Conservation (phyloP, 2,113 vertebrate species). For the Hoplias malabaricus region DNA sequence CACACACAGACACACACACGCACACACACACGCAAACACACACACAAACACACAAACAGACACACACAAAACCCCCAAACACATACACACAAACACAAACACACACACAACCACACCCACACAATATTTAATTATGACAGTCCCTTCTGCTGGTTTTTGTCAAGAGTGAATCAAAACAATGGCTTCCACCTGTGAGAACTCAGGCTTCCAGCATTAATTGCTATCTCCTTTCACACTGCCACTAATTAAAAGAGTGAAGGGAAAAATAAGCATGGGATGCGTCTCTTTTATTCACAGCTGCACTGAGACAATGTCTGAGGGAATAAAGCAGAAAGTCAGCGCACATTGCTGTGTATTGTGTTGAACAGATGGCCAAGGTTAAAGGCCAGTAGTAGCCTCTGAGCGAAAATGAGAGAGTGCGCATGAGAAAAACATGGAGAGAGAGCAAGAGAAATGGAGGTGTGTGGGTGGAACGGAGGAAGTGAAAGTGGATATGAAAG, state of each 20-base stretch:
- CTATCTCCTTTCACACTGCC: constrained; percentile 27
- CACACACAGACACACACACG: not conserved
- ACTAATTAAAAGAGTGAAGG: constrained; percentile 41
- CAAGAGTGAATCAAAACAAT: constrained; percentile 23
- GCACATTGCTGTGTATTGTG: not conserved
- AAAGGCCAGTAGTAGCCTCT: not conserved
- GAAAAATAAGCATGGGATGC: constrained; percentile 8
- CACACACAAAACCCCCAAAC: too few relatives aligned
- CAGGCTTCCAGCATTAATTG: constrained; percentile 33
- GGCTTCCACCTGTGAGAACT: constrained; percentile 13
- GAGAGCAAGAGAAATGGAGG: not conserved
- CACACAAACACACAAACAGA: not conserved
- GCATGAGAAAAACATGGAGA: not conserved
- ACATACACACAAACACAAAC: not conserved
- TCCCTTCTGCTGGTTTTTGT: constrained; percentile 28
- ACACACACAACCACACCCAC: not conserved
- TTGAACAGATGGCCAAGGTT: constrained; percentile 33
- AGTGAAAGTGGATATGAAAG: constrained; percentile 18
- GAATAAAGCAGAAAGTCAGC: not conserved
- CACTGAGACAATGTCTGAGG: not conserved
- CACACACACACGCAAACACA: not conserved
- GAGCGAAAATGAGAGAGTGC: not conserved
- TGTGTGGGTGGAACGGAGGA: constrained; percentile 8
- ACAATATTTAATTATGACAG: constrained; percentile 27
- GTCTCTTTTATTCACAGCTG: constrained; percentile 9